Evolutionary conservation across 2,113 vertebrate genomes (phyloP).

Genomic region (Nannobrachium achirus): DNA sequence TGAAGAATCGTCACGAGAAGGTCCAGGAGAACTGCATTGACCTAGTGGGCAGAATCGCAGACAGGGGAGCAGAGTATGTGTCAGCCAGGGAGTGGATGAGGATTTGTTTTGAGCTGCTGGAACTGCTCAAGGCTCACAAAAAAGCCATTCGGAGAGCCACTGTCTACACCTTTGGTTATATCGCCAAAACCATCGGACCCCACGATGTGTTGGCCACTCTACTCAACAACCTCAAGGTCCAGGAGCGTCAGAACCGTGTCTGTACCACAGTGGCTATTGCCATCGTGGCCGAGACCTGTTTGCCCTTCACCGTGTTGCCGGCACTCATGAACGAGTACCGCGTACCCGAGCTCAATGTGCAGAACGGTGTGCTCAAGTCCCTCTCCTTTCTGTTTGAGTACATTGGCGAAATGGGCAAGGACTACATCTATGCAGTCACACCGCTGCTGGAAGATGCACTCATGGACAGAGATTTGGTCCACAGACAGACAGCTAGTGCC

Average conservation of each 20-base stretch:
- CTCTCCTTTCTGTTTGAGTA: conserved; percentile 99
- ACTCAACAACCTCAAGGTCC: conserved; percentile 97
- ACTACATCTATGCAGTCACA: conserved; percentile 98
- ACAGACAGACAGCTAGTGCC: conserved; percentile 95
- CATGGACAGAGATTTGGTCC: conserved; percentile 99
- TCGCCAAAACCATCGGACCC: conserved; percentile 98
- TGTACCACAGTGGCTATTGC: conserved; percentile 98
- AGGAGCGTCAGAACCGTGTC: conserved; percentile 97
- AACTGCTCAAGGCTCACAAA: conserved; percentile 97
- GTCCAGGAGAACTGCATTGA: conserved; percentile 99
- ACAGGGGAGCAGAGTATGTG: conserved; percentile 98
- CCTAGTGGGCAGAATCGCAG: conserved; percentile 96
- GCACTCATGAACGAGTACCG: conserved; percentile 99
- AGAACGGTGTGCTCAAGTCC: conserved; percentile 97
- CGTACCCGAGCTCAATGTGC: conserved; percentile 96
- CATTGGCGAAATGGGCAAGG: conserved; percentile 99
- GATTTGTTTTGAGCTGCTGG: conserved; percentile 97
- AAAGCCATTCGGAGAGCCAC: conserved; percentile 98
- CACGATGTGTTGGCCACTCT: conserved; percentile 96
- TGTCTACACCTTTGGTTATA: conserved; percentile 98
- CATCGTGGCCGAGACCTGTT: conserved; percentile 97
- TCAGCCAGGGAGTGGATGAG: conserved; percentile 99
- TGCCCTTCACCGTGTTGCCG: conserved; percentile 96
- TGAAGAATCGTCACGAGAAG: conserved; percentile 99
- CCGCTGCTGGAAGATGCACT: conserved; percentile 96